Conservation (phyloP, 2,888 invertebrate genomes). For the Lasius platythorax region DNA sequence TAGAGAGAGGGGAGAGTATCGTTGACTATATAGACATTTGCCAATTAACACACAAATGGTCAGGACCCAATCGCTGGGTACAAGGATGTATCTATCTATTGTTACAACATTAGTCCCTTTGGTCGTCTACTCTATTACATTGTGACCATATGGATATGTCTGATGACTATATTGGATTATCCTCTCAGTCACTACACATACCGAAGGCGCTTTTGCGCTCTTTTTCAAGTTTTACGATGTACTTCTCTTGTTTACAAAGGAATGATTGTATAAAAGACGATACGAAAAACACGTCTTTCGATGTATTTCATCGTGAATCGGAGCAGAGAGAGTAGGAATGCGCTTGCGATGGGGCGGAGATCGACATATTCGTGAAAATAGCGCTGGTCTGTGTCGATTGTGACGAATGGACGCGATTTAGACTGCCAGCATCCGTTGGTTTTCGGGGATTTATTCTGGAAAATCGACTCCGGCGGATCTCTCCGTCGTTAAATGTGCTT, state of each 20-base stretch:
- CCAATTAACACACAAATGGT: slow-evolving; percentile 38
- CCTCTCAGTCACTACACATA: not conserved
- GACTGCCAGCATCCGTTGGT: slow-evolving; percentile 49
- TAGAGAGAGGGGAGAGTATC: not conserved
- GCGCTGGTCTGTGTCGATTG: slow-evolving; percentile 18
- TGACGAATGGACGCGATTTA: slow-evolving; percentile 57
- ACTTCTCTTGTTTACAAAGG: slow-evolving; percentile 9
- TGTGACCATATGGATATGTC: slow-evolving; percentile 11
- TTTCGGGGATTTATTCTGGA: slow-evolving; percentile 57
- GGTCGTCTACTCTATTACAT: not conserved
- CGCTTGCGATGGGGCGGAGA: not conserved
- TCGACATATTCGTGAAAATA: slow-evolving; percentile 55
- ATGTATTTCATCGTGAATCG: slow-evolving; percentile 37
- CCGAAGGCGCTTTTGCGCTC: not conserved
- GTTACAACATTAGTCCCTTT: slow-evolving; percentile 42
- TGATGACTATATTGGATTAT: slow-evolving; percentile 11
- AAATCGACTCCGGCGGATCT: slow-evolving; percentile 37
- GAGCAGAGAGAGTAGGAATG: slow-evolving; percentile 4
- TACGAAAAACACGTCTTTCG: slow-evolving; percentile 9
- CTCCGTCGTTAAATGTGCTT: slow-evolving; percentile 39
- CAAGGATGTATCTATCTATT: slow-evolving; percentile 20
- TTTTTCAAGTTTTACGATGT: not conserved
- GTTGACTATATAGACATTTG: not conserved
- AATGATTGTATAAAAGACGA: slow-evolving; percentile 24
- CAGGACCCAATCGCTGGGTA: not conserved